A percentile compares a stretch with the other conserved stretches of the same genome.
Conservation (phyloP, 1,140 invertebrate genomes). For the Heliconius melpomene region DNA sequence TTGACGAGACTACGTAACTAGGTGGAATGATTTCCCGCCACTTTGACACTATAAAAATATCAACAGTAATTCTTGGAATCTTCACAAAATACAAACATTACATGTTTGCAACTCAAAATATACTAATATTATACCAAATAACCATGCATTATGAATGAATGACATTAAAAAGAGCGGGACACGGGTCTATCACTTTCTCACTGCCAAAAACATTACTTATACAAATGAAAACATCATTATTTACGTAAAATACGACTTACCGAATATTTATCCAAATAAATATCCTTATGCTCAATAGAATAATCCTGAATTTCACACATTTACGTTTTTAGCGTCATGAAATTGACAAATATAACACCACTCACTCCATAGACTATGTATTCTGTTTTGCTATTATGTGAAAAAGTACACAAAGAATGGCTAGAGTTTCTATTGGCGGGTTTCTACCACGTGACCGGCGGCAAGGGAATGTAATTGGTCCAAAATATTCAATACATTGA, state of each 20-base stretch:
- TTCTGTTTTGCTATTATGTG: constrained; percentile 77
- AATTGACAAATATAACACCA: constrained; percentile 81
- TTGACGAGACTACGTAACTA: constrained; percentile 38
- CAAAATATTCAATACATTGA: constrained; percentile 43
- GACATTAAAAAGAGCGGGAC: constrained; percentile 80
- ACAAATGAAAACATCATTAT: constrained; percentile 45
- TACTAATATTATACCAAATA: constrained; percentile 34
- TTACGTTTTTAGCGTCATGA: constrained; percentile 79
- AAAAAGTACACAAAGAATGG: constrained; percentile 81
- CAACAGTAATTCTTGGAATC: background rate
- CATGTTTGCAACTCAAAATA: constrained; percentile 12
- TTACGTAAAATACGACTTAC: constrained; percentile 62
- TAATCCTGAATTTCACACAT: constrained; percentile 82
- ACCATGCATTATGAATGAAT: constrained; percentile 50
- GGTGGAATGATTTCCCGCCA: constrained; percentile 66
- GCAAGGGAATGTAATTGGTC: constrained; percentile 60
- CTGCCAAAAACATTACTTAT: constrained; percentile 53
- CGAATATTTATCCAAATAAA: constrained; percentile 81
- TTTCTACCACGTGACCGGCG: constrained; percentile 67
- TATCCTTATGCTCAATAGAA: constrained; percentile 79
- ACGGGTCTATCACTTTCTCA: constrained; percentile 75
- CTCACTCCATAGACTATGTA: constrained; percentile 79
- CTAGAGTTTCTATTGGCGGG: constrained; percentile 68
- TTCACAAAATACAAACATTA: constrained; percentile 4
- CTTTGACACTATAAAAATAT: constrained; percentile 45